Base-by-base conservation (phyloP, 2,113 vertebrate genomes). In the Crotalus helleri region DNA sequence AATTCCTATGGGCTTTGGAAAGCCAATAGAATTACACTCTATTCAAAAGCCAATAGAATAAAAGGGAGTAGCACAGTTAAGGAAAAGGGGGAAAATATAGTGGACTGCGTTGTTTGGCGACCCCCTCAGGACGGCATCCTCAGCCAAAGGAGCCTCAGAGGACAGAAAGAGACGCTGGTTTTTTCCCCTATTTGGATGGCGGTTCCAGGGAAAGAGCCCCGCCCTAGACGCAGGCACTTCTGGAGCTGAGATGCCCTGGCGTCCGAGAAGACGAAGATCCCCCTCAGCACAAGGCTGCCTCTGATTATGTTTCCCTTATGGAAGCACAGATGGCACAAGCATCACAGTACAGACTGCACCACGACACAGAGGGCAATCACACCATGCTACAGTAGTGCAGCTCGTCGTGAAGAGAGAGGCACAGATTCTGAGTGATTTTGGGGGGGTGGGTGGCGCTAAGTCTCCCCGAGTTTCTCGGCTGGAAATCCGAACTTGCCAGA, bases 361-460 rank as follows among this genome's bases (percentile, higher is more conserved):
- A 4, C 87, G 57, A 17, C 3, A 81, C 2, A 29, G 19, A 51
- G 19, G 4, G 44, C 4, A 33, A 21, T 26, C 26, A 58, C 26
- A 9, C 21, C n/a, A 54, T 29, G 13, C 5, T 5, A 21, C 4
- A 11, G 8, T 23, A 39, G 51, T 46, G 26, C 24, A 49, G 85
- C 46, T 3, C 55, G 59, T 5, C 15, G 54, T 33, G 19, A 74
- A 46, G 7, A 57, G 91, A 1, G 59, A 33, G 87, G 58, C 26
- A 5, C 39, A 54, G 24, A 51, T 21, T 23, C 53, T 1, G 54
- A 4, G 29, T 5, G 11, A 9, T 13, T 8, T 26, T 5, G 15
- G 29, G 3, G 15, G 1, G 1, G 2, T n/a, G n/a, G 39, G 7
- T 0, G 24, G 13, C 0, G 19, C 57, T 61, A 17, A 9, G 39